A percentile compares a stretch with the other conserved stretches of the same genome.
Evolutionary conservation across 2,888 invertebrate species (phyloP).

Genomic region (Theretra japonica): DNA sequence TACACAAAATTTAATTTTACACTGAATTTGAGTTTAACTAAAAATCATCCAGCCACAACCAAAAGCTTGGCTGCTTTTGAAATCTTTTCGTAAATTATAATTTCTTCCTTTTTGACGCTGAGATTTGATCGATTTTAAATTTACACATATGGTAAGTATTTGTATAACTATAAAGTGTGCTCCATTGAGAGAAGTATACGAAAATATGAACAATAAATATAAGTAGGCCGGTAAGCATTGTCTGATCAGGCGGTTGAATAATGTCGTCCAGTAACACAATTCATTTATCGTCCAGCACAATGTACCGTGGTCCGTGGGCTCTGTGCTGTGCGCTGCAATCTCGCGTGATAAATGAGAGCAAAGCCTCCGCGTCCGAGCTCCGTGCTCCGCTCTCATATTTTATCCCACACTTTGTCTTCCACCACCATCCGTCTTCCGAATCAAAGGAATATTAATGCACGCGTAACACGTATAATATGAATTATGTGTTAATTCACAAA

Average conservation of each 20-base stretch:
- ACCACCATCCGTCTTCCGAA: slow-evolving; percentile 21
- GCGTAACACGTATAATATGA: slow-evolving; percentile 25
- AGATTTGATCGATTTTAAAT: too few relatives aligned
- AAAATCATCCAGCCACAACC: background rate
- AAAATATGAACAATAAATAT: too few relatives aligned
- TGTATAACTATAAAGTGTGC: too few relatives aligned
- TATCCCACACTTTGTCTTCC: slow-evolving; percentile 45
- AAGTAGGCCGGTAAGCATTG: background rate
- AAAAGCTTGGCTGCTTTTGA: too few relatives aligned
- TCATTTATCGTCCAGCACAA: slow-evolving; percentile 49
- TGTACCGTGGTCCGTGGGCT: slow-evolving; percentile 39
- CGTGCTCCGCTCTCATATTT: slow-evolving; percentile 43
- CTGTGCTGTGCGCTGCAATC: slow-evolving; percentile 39
- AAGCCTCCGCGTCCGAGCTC: slow-evolving; percentile 34
- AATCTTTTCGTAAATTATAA: too few relatives aligned
- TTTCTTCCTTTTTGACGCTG: too few relatives aligned
- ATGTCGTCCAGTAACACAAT: slow-evolving; percentile 51
- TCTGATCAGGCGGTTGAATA: slow-evolving; percentile 46
- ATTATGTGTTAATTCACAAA: slow-evolving; percentile 19
- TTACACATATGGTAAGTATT: too few relatives aligned
- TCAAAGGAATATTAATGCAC: slow-evolving; percentile 21
- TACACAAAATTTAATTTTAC: slow-evolving; percentile 4
- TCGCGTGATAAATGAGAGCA: slow-evolving; percentile 48
- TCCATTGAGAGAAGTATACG: too few relatives aligned
- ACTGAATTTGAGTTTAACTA: background rate